Base-by-base conservation (phyloP, 1,140 invertebrate genomes). In the Eumaeus atala region DNA sequence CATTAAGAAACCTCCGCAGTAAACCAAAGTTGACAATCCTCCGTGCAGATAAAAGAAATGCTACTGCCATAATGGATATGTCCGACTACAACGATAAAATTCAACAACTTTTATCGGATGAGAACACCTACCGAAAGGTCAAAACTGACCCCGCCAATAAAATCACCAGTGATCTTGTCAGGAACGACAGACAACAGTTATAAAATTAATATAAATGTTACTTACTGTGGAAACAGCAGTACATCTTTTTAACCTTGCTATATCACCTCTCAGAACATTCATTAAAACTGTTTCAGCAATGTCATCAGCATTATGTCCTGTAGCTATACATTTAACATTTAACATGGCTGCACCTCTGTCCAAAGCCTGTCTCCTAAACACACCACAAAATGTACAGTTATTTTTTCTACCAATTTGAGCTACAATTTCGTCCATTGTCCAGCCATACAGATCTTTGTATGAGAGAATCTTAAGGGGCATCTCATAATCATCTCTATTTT, bases 351-450 rank as follows among this genome's bases (percentile, higher is more conserved):
- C 97, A 9, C 97, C 98, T 71, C 97, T 90, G 74, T 99, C 98
- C 34, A 99, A 85, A 16, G 98, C 98, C 84, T 99, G 97, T 52
- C 98, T 90, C 56, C 98, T 88, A 79, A 99, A 99, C 12, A 99
- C 97, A 34, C 98, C 98, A 91, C 98, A 99, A 85, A 99, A 99
- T 37, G 98, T 99, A 74, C 98, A 99, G 87, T 99, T 99, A 87
- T 98, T 99, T 84, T 97, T 98, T 48, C 93, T 91, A 0, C 98
- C 98, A 64, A 99, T 96, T 90, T 95, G 85, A 0, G 93, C 91
- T 3, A 99, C 98, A 84, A 99, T 99, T 72, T 94, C 94, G 90
- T 99, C 98, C 98, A 99, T 99, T 14, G 97, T 99, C 98, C 98
- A 99, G 0, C 98, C 98, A 91, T 99, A 99, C 0, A 99, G 88